Percentiles rank a stretch among this genome's conserved stretches.
These are phyloP conservation scores for Tetrax tetrax DNA, from an alignment of 2,113 vertebrate species.

Conservation along the genomic window DNA sequence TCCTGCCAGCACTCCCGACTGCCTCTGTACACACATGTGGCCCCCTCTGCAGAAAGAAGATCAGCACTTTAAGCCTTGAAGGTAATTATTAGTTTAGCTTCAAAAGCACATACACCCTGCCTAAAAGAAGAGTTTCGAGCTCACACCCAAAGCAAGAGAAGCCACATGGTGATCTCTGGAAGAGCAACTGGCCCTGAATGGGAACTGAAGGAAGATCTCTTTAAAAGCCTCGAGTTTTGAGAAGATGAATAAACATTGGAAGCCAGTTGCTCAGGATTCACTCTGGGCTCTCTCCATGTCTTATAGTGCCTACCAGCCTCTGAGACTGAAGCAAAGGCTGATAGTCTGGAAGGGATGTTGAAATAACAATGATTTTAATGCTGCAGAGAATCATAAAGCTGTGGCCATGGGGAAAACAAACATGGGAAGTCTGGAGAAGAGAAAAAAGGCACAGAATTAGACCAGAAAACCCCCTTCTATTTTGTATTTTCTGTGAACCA, in stretches of 20 bases:
- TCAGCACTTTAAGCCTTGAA: background rate
- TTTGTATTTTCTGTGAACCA: background rate
- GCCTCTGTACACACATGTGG: background rate
- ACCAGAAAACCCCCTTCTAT: background rate
- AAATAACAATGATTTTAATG: background rate
- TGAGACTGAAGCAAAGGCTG: background rate
- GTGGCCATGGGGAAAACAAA: background rate
- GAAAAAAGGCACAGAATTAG: background rate
- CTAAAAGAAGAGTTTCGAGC: background rate
- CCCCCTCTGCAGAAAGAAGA: background rate
- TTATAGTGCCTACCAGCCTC: background rate
- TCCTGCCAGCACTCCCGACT: background rate
- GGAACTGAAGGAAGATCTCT: background rate
- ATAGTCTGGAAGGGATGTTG: rapidly evolving
- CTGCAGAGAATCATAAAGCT: background rate
- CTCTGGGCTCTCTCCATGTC: background rate
- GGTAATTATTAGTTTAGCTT: background rate
- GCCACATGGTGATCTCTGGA: background rate
- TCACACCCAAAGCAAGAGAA: background rate
- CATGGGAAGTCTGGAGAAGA: background rate
- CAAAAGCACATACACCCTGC: background rate
- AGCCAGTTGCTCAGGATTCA: background rate
- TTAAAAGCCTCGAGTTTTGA: background rate
- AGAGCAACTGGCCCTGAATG: background rate
- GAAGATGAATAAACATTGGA: background rate